These are phyloP conservation scores for Allophyes oxyacanthae DNA, from an alignment of 2,888 invertebrate species.

Conservation along the genomic window DNA sequence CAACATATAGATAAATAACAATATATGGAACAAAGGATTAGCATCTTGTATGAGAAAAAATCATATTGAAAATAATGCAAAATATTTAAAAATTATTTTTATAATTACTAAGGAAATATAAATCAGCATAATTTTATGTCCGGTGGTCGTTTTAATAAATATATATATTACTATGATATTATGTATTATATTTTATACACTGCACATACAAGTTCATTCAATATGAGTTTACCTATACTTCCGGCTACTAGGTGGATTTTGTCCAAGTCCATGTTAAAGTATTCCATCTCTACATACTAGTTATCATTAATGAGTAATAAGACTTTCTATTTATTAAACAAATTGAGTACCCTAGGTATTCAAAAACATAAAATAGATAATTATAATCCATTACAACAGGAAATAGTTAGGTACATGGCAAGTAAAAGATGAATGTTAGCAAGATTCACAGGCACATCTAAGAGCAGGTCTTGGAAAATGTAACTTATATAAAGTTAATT, in stretches of 20 bases:
- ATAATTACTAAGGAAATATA: too few species aligned
- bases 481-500: too few species aligned
- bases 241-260: slow-evolving; percentile 3
- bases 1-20: slow-evolving; percentile 6
- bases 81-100: neutral
- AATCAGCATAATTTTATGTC: too few species aligned
- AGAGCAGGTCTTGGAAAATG: neutral
- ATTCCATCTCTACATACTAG: slow-evolving; percentile 3
- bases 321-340: slow-evolving; percentile 1
- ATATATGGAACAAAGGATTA: slow-evolving; percentile 16
- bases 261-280: slow-evolving; percentile 2
- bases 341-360: neutral
- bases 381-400: slow-evolving; percentile 2
- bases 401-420: neutral
- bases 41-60: slow-evolving; percentile 8
- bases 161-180: too few species aligned
- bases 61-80: slow-evolving; percentile 9
- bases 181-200: too few species aligned
- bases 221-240: neutral
- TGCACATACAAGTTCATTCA: too few species aligned
- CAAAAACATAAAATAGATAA: slow-evolving; percentile 1
- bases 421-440: neutral
- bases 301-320: slow-evolving; percentile 3
- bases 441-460: neutral
- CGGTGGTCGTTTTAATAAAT: too few species aligned